Evolutionary conservation across 2,888 invertebrate species (phyloP).

Genomic region (Eurois occulta): DNA sequence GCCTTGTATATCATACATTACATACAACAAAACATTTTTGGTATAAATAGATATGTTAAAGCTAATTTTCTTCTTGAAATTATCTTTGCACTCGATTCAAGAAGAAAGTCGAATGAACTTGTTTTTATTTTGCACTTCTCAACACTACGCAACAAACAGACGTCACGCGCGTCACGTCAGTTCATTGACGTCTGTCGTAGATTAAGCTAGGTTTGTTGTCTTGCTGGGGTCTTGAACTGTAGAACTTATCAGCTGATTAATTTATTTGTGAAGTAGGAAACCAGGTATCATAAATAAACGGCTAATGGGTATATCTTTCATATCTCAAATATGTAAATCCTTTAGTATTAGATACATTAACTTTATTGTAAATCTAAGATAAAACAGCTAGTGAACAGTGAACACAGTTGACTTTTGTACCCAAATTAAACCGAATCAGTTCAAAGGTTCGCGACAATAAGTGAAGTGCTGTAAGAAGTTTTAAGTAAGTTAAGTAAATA

Average conservation of each 20-base stretch:
- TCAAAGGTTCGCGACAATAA: constrained; percentile 16
- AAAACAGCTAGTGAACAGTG: neutral
- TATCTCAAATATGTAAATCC: constrained; percentile 6
- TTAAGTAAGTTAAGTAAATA: neutral
- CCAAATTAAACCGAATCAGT: constrained; percentile 13
- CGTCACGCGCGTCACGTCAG: neutral
- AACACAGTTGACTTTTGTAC: constrained; percentile 47
- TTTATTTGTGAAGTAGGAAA: constrained; percentile 10
- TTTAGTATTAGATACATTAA: neutral
- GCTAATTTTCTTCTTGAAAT: neutral
- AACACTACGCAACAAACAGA: neutral
- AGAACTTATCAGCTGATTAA: constrained; percentile 21
- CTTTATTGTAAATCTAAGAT: constrained; percentile 19
- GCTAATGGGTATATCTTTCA: neutral
- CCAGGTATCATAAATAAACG: constrained; percentile 17
- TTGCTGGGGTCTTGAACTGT: constrained; percentile 1
- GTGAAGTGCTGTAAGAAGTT: constrained; percentile 18
- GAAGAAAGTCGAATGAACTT: neutral
- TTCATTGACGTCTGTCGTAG: constrained; percentile 22
- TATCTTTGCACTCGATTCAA: neutral
- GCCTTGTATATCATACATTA: too few species aligned
- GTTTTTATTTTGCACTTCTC: neutral
- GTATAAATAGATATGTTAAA: too few species aligned
- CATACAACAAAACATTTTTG: neutral
- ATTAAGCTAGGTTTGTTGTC: neutral